phyloP scores from a whole-genome alignment of 35 echinoderm and acorn worm species.

The Apostichopus californicus region DNA sequence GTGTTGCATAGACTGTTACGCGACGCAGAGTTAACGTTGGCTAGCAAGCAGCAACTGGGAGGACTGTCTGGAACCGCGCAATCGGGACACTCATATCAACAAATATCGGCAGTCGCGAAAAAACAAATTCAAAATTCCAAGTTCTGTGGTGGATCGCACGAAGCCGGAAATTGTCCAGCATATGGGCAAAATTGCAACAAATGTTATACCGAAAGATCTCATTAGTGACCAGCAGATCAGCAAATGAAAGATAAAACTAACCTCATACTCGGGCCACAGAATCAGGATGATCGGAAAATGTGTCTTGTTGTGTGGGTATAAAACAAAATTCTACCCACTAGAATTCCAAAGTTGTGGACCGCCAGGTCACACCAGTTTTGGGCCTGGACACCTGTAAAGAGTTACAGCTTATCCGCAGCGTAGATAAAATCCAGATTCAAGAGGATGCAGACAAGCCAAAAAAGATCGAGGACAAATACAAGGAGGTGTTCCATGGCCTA shows the following conservation, averaged over 20 bases:
- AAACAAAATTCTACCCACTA: slow-evolving; percentile 2
- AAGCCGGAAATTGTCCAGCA: slow-evolving; percentile 2
- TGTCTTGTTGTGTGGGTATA: slow-evolving; percentile 13
- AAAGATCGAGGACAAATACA: slow-evolving; percentile 10
- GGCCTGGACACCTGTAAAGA: slow-evolving; percentile 8
- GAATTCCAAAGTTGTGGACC: slow-evolving; percentile 26
- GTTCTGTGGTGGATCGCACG: slow-evolving; percentile 15
- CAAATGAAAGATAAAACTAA: not conserved
- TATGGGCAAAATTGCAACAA: slow-evolving; percentile 15
- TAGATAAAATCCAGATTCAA: not conserved
- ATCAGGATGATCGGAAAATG: slow-evolving; percentile 12
- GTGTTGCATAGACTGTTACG: too few relatives aligned
- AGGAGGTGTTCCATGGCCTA: slow-evolving; percentile 48
- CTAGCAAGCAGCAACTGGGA: not conserved
- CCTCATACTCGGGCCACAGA: not conserved
- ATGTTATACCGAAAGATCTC: not conserved
- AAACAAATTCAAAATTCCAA: slow-evolving; percentile 12
- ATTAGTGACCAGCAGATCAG: not conserved
- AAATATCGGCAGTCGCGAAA: not conserved
- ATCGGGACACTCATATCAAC: too few relatives aligned
- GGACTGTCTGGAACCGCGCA: not conserved
- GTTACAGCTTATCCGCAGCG: not conserved
- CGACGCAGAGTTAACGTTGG: too few relatives aligned
- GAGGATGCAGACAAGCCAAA: not conserved
- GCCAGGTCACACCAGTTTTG: slow-evolving; percentile 2